These are phyloP conservation scores for Echiichthys vipera DNA, from an alignment of 2,797 vertebrate species.

Conservation along the genomic window DNA sequence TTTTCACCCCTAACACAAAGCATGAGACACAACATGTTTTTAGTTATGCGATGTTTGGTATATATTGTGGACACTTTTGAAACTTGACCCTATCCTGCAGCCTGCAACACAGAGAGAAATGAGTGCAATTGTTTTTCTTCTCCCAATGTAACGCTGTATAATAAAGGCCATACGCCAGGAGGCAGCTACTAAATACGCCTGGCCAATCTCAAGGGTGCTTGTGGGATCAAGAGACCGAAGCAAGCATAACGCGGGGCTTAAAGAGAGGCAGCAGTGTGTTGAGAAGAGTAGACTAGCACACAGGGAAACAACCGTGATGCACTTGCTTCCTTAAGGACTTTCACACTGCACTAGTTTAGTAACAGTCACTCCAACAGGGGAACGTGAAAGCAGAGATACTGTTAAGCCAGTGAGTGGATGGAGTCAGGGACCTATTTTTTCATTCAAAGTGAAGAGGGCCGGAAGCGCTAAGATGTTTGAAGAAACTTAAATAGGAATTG, in stretches of 20 bases:
- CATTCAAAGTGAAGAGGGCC: slow-evolving; percentile 60
- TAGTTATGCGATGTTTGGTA: background rate
- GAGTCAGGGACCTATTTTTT: slow-evolving; percentile 61
- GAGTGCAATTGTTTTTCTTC: slow-evolving; percentile 61
- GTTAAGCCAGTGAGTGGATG: slow-evolving; percentile 42
- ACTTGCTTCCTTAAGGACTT: slow-evolving; percentile 68
- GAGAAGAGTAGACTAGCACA: slow-evolving; percentile 31
- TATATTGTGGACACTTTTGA: slow-evolving; percentile 27
- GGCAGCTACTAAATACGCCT: slow-evolving; percentile 63
- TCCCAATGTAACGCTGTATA: slow-evolving; percentile 61
- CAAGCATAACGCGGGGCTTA: slow-evolving; percentile 55
- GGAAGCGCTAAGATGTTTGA: slow-evolving; percentile 44
- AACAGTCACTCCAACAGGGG: slow-evolving; percentile 57
- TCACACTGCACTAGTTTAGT: slow-evolving; percentile 52
- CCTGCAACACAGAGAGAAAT: slow-evolving; percentile 28
- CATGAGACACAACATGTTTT: no score
- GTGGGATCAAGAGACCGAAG: slow-evolving; percentile 72
- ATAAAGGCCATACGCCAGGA: slow-evolving; percentile 63
- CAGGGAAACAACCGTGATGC: slow-evolving; percentile 51
- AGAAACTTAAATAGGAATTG: slow-evolving; percentile 48
- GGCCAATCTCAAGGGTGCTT: slow-evolving; percentile 73
- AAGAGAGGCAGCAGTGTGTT: slow-evolving; percentile 46
- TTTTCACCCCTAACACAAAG: no score
- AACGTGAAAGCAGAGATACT: slow-evolving; percentile 45
- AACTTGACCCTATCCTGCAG: slow-evolving; percentile 26